phyloP scores from a whole-genome alignment of 1,140 invertebrate species.

The Drosophila ambigua region DNA sequence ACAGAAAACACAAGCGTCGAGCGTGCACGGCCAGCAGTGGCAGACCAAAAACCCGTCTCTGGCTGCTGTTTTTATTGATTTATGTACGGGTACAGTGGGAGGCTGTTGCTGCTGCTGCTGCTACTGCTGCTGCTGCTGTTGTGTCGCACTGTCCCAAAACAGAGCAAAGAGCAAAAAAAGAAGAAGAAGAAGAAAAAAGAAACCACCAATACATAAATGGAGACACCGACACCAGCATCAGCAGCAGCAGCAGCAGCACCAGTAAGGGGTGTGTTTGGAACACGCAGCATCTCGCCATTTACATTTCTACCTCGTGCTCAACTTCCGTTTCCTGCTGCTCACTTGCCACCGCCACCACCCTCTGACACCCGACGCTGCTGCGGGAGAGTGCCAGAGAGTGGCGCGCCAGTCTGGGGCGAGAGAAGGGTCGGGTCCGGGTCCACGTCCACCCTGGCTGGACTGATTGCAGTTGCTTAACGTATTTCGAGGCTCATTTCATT shows the following conservation, averaged over 20 bases:
- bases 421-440: not conserved
- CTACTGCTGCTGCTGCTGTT: slow-evolving; percentile 29
- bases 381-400: slow-evolving; percentile 15
- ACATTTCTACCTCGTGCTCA: slow-evolving; percentile 45
- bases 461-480: slow-evolving; percentile 65
- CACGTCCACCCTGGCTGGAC: not conserved
- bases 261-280: slow-evolving; percentile 1
- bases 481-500: slow-evolving; percentile 70
- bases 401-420: not conserved
- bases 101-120: slow-evolving; percentile 52
- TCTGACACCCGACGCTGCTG: not conserved
- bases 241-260: slow-evolving; percentile 1
- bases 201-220: slow-evolving; percentile 45
- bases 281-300: slow-evolving; percentile 50
- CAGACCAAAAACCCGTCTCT: slow-evolving; percentile 48
- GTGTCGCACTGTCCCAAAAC: slow-evolving; percentile 67
- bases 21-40: slow-evolving; percentile 36
- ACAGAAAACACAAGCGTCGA: slow-evolving; percentile 26
- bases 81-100: slow-evolving; percentile 69
- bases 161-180: slow-evolving; percentile 7
- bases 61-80: slow-evolving; percentile 78
- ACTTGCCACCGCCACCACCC: slow-evolving; percentile 11
- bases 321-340: slow-evolving; percentile 71
- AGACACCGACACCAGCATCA: not conserved
- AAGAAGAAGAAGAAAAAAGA: slow-evolving; percentile 20